These are phyloP conservation scores for Passer domesticus DNA, from an alignment of 2,113 vertebrate genomes.

Conservation along the genomic window DNA sequence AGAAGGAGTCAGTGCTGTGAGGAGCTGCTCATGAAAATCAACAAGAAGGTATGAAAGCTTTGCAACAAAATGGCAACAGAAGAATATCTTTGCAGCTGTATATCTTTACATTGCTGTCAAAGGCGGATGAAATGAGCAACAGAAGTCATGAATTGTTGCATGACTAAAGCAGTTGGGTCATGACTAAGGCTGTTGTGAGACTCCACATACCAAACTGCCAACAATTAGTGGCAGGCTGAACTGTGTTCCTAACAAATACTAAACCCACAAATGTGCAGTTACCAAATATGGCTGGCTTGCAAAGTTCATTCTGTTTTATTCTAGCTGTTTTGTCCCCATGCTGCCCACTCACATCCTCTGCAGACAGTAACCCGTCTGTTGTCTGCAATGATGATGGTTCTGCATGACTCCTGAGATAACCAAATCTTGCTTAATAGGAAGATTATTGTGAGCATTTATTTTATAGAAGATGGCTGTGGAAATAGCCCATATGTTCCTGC, in stretches of 20 bases:
- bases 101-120: neutral
- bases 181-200: constrained; percentile 34
- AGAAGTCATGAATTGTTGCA: neutral
- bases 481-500: neutral
- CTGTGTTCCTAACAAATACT: neutral
- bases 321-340: neutral
- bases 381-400: neutral
- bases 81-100: neutral
- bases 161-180: constrained; percentile 1
- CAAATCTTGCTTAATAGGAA: neutral
- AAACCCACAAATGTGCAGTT: neutral
- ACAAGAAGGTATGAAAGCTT: no score
- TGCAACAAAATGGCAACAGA: neutral
- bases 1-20: no score
- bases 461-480: neutral
- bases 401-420: neutral
- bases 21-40: no score
- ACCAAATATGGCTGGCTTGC: neutral
- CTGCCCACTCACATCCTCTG: constrained; percentile 9
- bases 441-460: neutral
- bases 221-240: neutral
- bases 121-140: constrained; percentile 16
- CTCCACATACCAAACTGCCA: neutral
- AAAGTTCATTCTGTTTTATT: constrained; percentile 24
- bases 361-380: neutral